A percentile compares a stretch with the other conserved stretches of the same genome.
Evolutionary conservation across 1,140 invertebrate genomes (phyloP).

Genomic region (Antheraea pernyi): DNA sequence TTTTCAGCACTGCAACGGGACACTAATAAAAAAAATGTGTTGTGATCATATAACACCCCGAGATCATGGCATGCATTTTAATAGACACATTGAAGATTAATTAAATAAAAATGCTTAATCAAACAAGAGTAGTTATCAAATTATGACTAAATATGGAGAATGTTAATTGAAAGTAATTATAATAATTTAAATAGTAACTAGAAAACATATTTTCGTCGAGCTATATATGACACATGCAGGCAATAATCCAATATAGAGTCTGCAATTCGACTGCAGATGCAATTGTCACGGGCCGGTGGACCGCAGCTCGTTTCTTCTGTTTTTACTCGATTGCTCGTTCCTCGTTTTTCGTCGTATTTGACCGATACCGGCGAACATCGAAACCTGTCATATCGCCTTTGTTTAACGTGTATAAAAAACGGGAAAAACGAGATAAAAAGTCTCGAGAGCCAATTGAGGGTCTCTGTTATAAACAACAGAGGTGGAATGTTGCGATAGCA

Average conservation of each 20-base stretch:
- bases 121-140: too few species aligned
- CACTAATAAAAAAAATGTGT: background rate
- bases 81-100: too few species aligned
- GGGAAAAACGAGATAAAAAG: slow-evolving; percentile 53
- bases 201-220: background rate
- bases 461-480: slow-evolving; percentile 76
- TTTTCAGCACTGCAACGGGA: background rate
- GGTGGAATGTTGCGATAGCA: slow-evolving; percentile 73
- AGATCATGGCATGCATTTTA: too few species aligned
- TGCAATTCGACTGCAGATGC: slow-evolving; percentile 63
- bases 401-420: slow-evolving; percentile 55
- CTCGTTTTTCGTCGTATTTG: slow-evolving; percentile 55
- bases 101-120: background rate
- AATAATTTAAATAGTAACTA: background rate
- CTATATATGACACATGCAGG: slow-evolving; percentile 57
- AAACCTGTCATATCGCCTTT: slow-evolving; percentile 75
- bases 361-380: slow-evolving; percentile 63
- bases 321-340: slow-evolving; percentile 70
- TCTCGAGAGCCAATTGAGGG: slow-evolving; percentile 73
- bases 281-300: slow-evolving; percentile 71
- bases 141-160: too few species aligned
- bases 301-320: slow-evolving; percentile 53
- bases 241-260: slow-evolving; percentile 69
- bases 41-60: too few species aligned
- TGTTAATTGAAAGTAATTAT: too few species aligned